A percentile compares a stretch with the other conserved stretches of the same genome.
Conservation (phyloP, 1,140 invertebrate genomes). For the Muscidifurax raptorellus region DNA sequence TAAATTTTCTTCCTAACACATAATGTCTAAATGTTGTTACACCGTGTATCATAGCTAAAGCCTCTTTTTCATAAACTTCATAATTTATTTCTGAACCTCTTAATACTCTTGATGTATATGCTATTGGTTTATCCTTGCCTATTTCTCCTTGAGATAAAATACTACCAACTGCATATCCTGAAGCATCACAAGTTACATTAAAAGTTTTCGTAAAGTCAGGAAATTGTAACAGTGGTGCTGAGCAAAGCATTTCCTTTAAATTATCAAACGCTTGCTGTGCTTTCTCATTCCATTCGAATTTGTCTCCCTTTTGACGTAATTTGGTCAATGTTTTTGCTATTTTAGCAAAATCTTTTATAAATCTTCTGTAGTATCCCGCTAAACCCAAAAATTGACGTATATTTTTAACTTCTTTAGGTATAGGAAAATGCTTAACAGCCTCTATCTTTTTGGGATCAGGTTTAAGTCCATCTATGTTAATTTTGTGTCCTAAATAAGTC, state of each 20-base stretch:
- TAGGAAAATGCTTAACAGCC: too few relatives aligned
- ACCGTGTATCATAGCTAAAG: constrained; percentile 26
- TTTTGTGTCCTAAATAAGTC: constrained; percentile 27
- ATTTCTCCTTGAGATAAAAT: constrained; percentile 62
- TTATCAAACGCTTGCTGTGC: background rate
- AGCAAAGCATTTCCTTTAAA: background rate
- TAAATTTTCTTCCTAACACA: constrained; percentile 5
- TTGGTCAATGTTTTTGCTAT: constrained; percentile 1
- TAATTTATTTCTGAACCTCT: constrained; percentile 45
- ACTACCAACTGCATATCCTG: constrained; percentile 62
- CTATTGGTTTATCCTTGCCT: background rate
- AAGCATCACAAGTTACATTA: constrained; percentile 69
- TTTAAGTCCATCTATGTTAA: constrained; percentile 4
- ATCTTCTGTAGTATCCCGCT: constrained; percentile 16
- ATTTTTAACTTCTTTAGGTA: too few relatives aligned
- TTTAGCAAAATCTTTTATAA: constrained; percentile 10
- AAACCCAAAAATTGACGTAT: too few relatives aligned
- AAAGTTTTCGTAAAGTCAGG: constrained; percentile 66
- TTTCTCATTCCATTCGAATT: background rate
- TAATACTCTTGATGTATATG: constrained; percentile 58
- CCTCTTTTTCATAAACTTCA: constrained; percentile 24
- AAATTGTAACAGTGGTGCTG: constrained; percentile 62
- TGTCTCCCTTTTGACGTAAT: background rate
- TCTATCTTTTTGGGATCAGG: too few relatives aligned
- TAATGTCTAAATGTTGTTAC: constrained; percentile 46